Conservation (phyloP, 2,113 vertebrate genomes). For the Cyprinodon tularosa region DNA sequence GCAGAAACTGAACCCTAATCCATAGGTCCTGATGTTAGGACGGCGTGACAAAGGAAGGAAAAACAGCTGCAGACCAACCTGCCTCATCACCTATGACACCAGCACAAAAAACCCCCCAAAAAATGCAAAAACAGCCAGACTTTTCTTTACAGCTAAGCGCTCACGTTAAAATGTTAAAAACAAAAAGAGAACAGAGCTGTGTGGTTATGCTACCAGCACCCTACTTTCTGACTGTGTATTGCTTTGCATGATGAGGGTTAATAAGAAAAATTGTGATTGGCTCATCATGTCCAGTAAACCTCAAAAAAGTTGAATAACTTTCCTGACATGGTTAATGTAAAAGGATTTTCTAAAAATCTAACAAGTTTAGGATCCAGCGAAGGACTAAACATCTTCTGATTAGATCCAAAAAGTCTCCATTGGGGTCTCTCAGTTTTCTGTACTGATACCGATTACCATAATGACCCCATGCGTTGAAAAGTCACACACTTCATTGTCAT, state of each 20-base stretch:
- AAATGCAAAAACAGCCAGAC: background rate
- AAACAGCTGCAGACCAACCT: conserved; percentile 47
- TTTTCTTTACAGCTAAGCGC: conserved; percentile 62
- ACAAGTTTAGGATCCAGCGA: background rate
- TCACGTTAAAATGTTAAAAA: conserved; percentile 37
- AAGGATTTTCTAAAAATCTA: background rate
- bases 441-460: conserved; percentile 37
- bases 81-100: conserved; percentile 53
- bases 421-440: conserved; percentile 23
- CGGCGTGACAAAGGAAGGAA: conserved; percentile 54
- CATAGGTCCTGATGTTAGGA: conserved; percentile 57
- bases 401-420: conserved; percentile 9
- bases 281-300: conserved; percentile 8
- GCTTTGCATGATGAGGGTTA: conserved; percentile 43
- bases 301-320: background rate
- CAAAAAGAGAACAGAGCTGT: conserved; percentile 1
- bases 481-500: conserved; percentile 29
- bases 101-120: conserved; percentile 39
- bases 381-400: background rate
- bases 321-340: background rate
- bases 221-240: conserved; percentile 24
- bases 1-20: conserved; percentile 61
- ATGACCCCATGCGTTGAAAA: conserved; percentile 48
- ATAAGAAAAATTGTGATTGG: conserved; percentile 33
- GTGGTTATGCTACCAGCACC: conserved; percentile 27